A percentile compares a stretch with the other conserved stretches of the same genome.
phyloP scores from a whole-genome alignment of 2,888 invertebrate genomes.

The Volucella zonaria region DNA sequence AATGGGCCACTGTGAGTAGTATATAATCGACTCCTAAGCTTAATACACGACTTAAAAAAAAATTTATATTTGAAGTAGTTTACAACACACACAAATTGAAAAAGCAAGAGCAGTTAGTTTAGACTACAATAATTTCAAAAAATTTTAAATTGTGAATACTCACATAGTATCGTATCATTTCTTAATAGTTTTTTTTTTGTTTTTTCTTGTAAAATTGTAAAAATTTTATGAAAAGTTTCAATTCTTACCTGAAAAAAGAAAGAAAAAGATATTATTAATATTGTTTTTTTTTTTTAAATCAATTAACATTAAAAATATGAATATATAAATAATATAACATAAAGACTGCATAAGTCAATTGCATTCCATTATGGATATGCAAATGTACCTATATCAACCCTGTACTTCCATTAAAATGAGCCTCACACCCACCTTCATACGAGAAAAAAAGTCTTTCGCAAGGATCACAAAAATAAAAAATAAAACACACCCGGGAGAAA shows the following conservation, averaged over 20 bases:
- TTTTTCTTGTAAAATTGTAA: conserved; percentile 62
- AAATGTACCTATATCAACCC: conserved; percentile 40
- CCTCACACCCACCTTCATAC: conserved; percentile 39
- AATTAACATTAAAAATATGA: conserved; percentile 25
- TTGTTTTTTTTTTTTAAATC: conserved; percentile 44
- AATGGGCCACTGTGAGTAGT: too few relatives aligned
- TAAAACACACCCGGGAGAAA: conserved; percentile 33
- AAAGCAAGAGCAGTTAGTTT: too few relatives aligned
- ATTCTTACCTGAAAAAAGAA: conserved; percentile 70
- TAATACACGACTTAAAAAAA: too few relatives aligned
- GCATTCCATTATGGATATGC: conserved; percentile 24
- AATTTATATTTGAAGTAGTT: too few relatives aligned
- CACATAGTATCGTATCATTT: conserved; percentile 68
- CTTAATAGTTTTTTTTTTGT: conserved; percentile 22
- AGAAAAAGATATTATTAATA: conserved; percentile 24
- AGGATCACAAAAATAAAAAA: conserved; percentile 24
- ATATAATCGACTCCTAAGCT: too few relatives aligned
- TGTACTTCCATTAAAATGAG: conserved; percentile 41
- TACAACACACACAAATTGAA: too few relatives aligned
- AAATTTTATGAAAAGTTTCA: conserved; percentile 68
- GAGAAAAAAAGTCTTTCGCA: conserved; percentile 34
- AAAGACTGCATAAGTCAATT: conserved; percentile 53
- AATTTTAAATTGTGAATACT: conserved; percentile 42
- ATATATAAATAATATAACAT: conserved; percentile 13
- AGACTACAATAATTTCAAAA: background rate